phyloP scores from a whole-genome alignment of 2,888 invertebrate species.

The Colostygia pectinataria region DNA sequence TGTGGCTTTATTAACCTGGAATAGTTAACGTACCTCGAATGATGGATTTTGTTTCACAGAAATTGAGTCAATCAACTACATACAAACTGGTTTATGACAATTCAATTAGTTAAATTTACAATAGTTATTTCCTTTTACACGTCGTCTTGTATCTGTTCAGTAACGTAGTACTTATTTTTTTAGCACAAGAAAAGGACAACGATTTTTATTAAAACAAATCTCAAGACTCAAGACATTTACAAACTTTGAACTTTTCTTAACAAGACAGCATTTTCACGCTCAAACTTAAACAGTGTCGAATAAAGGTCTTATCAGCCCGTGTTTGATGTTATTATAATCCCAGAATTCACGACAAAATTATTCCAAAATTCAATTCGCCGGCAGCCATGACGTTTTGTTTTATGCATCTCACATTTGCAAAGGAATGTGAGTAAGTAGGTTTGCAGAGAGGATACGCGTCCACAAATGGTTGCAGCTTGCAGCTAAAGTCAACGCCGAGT shows the following conservation, averaged over 20 bases:
- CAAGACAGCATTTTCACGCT: constrained; percentile 13
- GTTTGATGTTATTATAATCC: constrained; percentile 18
- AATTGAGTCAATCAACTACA: background rate
- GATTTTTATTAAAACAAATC: constrained; percentile 1
- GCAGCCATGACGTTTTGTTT: constrained; percentile 32
- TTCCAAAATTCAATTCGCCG: constrained; percentile 18
- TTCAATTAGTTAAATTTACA: no score
- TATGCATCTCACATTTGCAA: constrained; percentile 44
- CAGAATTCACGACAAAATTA: constrained; percentile 16
- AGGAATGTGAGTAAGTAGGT: constrained; percentile 50
- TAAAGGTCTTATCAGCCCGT: constrained; percentile 9
- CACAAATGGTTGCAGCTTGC: constrained; percentile 48
- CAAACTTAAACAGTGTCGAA: constrained; percentile 9
- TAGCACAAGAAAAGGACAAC: no score
- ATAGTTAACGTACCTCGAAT: constrained; percentile 5
- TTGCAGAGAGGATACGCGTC: constrained; percentile 48
- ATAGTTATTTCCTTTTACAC: no score
- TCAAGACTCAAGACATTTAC: constrained; percentile 4
- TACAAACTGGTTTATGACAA: no score
- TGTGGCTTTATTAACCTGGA: constrained; percentile 24
- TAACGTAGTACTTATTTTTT: no score
- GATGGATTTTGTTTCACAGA: background rate
- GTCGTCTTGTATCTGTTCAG: no score
- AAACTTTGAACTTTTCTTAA: constrained; percentile 8
- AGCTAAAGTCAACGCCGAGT: constrained; percentile 45